phyloP scores from a whole-genome alignment of 2,113 vertebrate genomes.

The Saguinus imperator region DNA sequence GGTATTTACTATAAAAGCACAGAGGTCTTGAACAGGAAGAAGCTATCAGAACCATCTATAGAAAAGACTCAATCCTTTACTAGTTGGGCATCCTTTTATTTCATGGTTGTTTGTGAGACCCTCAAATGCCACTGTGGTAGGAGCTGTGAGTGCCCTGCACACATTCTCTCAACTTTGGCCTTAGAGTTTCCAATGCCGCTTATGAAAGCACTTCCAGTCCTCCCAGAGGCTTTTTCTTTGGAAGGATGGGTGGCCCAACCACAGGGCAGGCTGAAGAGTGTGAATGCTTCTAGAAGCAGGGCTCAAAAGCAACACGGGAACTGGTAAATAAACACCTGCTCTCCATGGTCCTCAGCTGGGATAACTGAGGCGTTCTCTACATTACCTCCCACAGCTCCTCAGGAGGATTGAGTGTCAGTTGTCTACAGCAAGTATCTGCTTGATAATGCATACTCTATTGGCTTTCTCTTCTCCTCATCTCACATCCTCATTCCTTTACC shows the following conservation, averaged over 20 bases:
- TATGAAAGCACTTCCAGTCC: not conserved
- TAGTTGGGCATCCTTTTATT: not conserved
- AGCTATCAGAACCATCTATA: not conserved
- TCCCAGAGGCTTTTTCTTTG: not conserved
- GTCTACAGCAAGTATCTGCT: not conserved
- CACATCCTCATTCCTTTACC: not conserved
- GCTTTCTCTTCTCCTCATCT: not conserved
- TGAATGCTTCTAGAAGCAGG: not conserved
- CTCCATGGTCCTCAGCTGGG: too few relatives aligned
- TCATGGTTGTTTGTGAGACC: not conserved
- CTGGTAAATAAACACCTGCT: not conserved
- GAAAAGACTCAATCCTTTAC: not conserved
- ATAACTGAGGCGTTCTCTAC: not conserved
- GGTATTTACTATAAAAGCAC: not conserved
- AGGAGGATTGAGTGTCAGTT: not conserved
- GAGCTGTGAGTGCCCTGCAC: fast-evolving
- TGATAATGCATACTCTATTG: not conserved
- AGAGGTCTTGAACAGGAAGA: not conserved
- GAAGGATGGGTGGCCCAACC: not conserved
- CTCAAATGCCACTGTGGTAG: fast-evolving
- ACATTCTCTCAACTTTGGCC: not conserved
- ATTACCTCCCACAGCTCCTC: not conserved
- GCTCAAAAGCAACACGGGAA: not conserved
- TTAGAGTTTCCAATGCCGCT: not conserved
- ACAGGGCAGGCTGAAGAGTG: not conserved